Conservation (phyloP, 2,888 invertebrate genomes). For the Crioceris asparagi region DNA sequence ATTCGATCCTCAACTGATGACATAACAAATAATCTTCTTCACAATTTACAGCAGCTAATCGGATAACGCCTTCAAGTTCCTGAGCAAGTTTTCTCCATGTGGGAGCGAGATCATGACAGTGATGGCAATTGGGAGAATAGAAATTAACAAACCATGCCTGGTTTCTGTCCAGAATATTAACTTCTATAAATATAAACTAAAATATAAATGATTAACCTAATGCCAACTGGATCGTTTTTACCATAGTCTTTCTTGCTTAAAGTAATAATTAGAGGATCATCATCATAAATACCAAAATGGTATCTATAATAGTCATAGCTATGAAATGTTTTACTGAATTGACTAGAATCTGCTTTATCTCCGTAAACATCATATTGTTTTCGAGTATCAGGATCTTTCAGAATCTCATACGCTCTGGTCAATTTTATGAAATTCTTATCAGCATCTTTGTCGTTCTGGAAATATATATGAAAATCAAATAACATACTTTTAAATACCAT, state of each 20-base stretch:
- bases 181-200: conserved; percentile 35
- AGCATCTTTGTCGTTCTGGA: conserved; percentile 60
- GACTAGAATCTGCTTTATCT: conserved; percentile 47
- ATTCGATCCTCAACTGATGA: conserved; percentile 59
- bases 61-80: conserved; percentile 66
- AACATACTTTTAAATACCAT: conserved; percentile 1
- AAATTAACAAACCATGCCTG: conserved; percentile 80
- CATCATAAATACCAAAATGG: conserved; percentile 77
- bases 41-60: conserved; percentile 77
- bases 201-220: too few species aligned
- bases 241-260: conserved; percentile 65
- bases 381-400: conserved; percentile 70
- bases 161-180: conserved; percentile 42
- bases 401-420: conserved; percentile 74
- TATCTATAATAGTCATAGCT: conserved; percentile 72
- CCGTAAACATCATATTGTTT: conserved; percentile 73
- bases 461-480: conserved; percentile 12
- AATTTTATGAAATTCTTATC: conserved; percentile 69
- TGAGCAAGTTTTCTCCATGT: conserved; percentile 71
- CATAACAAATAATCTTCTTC: conserved; percentile 75
- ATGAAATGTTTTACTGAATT: conserved; percentile 56
- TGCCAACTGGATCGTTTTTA: conserved; percentile 38
- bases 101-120: conserved; percentile 74
- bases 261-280: conserved; percentile 71
- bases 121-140: conserved; percentile 77